Evolutionary conservation across 2,113 vertebrate species (phyloP).

Genomic region (Seriola dumerili): DNA sequence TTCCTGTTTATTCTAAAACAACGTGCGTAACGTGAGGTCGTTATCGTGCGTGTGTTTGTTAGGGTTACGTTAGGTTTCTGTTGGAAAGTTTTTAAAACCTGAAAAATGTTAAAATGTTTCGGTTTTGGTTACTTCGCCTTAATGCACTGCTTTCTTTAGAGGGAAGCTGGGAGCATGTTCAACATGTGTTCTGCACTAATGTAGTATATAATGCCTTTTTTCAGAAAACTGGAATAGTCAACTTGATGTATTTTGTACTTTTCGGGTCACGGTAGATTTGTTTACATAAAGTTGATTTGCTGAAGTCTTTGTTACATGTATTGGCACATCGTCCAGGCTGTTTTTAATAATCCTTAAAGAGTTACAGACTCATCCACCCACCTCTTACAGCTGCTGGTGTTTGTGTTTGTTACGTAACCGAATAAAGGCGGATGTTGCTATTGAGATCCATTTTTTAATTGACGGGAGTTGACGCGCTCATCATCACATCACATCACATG

Average conservation of each 20-base stretch:
- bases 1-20: background rate
- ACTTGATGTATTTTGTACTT: background rate
- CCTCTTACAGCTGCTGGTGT: background rate
- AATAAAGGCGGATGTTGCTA: conserved; percentile 72
- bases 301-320: background rate
- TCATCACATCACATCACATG: conserved; percentile 51
- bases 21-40: background rate
- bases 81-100: background rate
- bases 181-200: background rate
- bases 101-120: too few relatives aligned
- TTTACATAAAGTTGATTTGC: background rate
- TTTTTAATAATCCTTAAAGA: conserved; percentile 14
- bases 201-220: background rate
- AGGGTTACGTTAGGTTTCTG: too few relatives aligned
- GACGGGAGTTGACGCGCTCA: conserved; percentile 69
- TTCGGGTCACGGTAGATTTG: background rate
- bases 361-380: background rate
- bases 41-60: background rate
- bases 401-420: conserved; percentile 85
- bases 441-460: conserved; percentile 60
- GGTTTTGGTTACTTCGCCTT: too few relatives aligned
- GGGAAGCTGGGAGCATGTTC: background rate
- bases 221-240: too few relatives aligned
- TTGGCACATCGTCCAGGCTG: background rate
- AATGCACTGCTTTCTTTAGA: too few relatives aligned